Conservation (phyloP, 2,113 vertebrate species). For the Eclectus roratus region DNA sequence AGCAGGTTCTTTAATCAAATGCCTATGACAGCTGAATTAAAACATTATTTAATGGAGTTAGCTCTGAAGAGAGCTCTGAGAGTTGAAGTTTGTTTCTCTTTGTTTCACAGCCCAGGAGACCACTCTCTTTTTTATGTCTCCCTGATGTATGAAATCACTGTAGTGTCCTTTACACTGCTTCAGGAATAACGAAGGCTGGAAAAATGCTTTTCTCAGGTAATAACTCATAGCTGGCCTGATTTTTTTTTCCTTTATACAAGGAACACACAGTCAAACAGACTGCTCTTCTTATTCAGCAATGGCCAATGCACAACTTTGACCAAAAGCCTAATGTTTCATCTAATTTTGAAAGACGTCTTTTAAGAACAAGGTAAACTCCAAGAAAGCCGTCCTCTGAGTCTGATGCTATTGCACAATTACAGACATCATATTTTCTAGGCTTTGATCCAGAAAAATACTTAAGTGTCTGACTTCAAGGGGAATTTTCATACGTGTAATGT, state of each 20-base stretch:
- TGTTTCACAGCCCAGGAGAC: background rate
- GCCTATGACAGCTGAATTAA: constrained; percentile 11
- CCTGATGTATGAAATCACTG: background rate
- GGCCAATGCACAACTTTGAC: background rate
- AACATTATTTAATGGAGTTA: constrained; percentile 7
- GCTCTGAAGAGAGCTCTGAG: background rate
- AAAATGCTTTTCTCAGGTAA: constrained; percentile 1
- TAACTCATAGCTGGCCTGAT: background rate
- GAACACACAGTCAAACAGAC: background rate
- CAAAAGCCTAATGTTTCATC: background rate
- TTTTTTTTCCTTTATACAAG: background rate
- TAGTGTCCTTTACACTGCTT: background rate
- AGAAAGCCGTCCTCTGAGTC: background rate
- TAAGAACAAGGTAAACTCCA: background rate
- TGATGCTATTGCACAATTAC: background rate
- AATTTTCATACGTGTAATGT: background rate
- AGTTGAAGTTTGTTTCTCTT: constrained; percentile 14
- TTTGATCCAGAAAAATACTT: background rate
- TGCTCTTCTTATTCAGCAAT: background rate
- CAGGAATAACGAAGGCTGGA: background rate
- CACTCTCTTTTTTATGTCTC: background rate
- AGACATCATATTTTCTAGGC: background rate
- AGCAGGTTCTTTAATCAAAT: constrained; percentile 25
- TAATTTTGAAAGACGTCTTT: background rate
- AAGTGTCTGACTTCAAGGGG: background rate